These are phyloP conservation scores for Diaprepes abbreviatus DNA, from an alignment of 2,888 invertebrate genomes.

Conservation along the genomic window DNA sequence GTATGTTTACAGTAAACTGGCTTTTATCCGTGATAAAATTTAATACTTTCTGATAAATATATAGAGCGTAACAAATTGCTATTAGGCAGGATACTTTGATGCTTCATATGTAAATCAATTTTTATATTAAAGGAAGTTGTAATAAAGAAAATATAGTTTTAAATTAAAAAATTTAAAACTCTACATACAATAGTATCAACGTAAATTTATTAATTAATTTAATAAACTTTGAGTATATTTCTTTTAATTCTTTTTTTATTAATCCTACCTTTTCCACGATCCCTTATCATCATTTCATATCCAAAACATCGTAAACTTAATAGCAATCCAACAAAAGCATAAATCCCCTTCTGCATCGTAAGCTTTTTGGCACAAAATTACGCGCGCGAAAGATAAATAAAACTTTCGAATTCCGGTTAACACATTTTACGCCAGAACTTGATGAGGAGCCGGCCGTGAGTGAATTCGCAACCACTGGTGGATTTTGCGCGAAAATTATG, in stretches of 20 bases:
- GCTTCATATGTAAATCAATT: no score
- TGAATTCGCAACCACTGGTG: slow-evolving; percentile 21
- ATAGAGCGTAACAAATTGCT: no score
- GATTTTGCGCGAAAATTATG: slow-evolving; percentile 17
- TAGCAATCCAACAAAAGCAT: slow-evolving; percentile 46
- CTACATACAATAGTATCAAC: no score
- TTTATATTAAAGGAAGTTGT: no score
- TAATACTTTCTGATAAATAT: no score
- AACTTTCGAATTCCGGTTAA: not conserved
- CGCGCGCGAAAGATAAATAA: slow-evolving; percentile 1
- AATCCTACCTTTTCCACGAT: slow-evolving; percentile 52
- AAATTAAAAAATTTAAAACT: no score
- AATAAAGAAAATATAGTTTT: no score
- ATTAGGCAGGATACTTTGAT: no score
- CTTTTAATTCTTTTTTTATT: not conserved
- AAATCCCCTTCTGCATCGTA: slow-evolving; percentile 1
- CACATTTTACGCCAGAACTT: slow-evolving; percentile 7
- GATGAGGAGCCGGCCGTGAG: slow-evolving; percentile 13
- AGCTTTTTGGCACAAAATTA: slow-evolving; percentile 17
- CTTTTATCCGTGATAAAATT: no score
- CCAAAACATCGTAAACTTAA: slow-evolving; percentile 42
- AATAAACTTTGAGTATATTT: no score
- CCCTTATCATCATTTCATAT: slow-evolving; percentile 48
- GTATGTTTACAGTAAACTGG: no score
- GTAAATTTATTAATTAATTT: no score